These are phyloP conservation scores for Philopotamus ludificatus DNA, from an alignment of 1,140 invertebrate genomes.

Conservation along the genomic window DNA sequence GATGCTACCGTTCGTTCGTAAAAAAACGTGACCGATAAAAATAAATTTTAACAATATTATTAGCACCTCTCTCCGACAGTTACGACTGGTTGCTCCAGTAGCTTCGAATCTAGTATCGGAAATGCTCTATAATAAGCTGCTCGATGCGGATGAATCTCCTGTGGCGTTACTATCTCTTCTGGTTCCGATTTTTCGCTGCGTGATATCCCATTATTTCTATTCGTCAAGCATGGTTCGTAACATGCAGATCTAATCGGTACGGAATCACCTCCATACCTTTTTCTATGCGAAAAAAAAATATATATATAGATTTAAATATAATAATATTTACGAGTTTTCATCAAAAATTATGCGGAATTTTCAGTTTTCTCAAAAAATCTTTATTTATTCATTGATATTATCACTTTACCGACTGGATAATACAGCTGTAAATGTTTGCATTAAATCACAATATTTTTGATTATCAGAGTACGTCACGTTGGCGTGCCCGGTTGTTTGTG, in stretches of 20 bases:
- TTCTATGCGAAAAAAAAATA: slow-evolving; percentile 48
- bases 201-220: slow-evolving; percentile 64
- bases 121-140: slow-evolving; percentile 75
- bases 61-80: slow-evolving; percentile 39
- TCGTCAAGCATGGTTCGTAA: slow-evolving; percentile 74
- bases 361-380: too few relatives aligned
- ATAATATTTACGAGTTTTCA: too few relatives aligned
- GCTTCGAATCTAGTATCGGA: slow-evolving; percentile 73
- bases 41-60: slow-evolving; percentile 11
- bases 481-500: too few relatives aligned
- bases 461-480: too few relatives aligned
- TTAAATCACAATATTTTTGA: too few relatives aligned
- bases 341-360: too few relatives aligned
- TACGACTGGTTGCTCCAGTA: slow-evolving; percentile 71
- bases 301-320: slow-evolving; percentile 11
- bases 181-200: slow-evolving; percentile 54
- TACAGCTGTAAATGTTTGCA: too few relatives aligned
- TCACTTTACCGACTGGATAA: too few relatives aligned
- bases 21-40: too few relatives aligned
- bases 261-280: slow-evolving; percentile 69
- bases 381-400: too few relatives aligned
- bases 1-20: too few relatives aligned
- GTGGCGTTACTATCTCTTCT: slow-evolving; percentile 76
- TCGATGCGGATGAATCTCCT: slow-evolving; percentile 69
- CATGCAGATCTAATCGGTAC: slow-evolving; percentile 70